A percentile compares a stretch with the other conserved stretches of the same genome.
Evolutionary conservation across 1,140 invertebrate genomes (phyloP).

Genomic region (Drosophila prosaltans): DNA sequence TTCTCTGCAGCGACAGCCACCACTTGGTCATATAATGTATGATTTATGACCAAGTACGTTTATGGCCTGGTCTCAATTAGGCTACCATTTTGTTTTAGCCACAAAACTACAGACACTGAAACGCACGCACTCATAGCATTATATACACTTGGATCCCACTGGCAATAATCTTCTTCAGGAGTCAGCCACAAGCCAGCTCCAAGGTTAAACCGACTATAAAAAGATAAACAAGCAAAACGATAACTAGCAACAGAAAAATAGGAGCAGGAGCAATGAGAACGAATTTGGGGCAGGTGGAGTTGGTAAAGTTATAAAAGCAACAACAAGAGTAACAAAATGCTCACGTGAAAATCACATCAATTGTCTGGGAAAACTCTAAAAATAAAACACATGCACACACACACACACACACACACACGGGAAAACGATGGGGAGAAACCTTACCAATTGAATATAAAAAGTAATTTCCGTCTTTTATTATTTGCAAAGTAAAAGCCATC

Average conservation of each 20-base stretch:
- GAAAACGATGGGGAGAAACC: constrained; percentile 28
- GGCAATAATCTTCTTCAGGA: constrained; percentile 62
- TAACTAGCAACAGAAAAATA: constrained; percentile 31
- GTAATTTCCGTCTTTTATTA: constrained; percentile 78
- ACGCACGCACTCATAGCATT: constrained; percentile 72
- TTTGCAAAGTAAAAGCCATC: constrained; percentile 57
- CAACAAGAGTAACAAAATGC: constrained; percentile 49
- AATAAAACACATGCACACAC: constrained; percentile 29
- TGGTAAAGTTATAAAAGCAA: constrained; percentile 19
- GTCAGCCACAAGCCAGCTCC: constrained; percentile 44
- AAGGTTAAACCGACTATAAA: constrained; percentile 76
- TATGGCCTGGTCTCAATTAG: constrained; percentile 74
- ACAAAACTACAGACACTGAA: constrained; percentile 60
- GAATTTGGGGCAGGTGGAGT: neutral
- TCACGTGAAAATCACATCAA: constrained; percentile 82
- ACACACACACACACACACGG: too few species aligned
- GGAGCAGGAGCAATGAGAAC: neutral
- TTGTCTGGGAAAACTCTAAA: constrained; percentile 68
- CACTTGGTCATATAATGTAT: constrained; percentile 59
- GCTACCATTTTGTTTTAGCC: constrained; percentile 69
- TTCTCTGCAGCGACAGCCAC: neutral
- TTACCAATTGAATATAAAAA: constrained; percentile 79
- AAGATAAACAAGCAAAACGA: constrained; percentile 65
- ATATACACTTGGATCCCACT: constrained; percentile 33
- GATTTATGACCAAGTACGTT: constrained; percentile 67